Evolutionary conservation across 2,797 vertebrate genomes (phyloP), one percentile per base, ranked within the genome.

Genomic region (Myiotriccus ornatus): DNA sequence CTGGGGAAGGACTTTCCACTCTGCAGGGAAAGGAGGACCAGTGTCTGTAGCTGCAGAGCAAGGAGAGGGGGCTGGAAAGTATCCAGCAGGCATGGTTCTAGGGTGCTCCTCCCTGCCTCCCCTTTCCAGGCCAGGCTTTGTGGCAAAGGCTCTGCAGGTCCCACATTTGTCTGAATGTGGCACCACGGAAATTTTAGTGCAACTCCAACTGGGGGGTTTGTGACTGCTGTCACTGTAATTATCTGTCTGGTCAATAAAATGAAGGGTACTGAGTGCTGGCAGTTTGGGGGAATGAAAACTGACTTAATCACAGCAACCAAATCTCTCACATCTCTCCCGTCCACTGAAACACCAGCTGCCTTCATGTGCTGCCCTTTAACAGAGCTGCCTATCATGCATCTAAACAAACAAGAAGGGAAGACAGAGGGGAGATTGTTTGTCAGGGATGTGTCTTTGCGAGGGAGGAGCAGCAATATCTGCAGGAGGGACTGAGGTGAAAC

Each of bases 401-500:
- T 97, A 95, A 97, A 96, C 97, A 95, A 97, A 97, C 96, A 97
- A 96, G 97, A 24, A 74, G 87, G 93, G 89, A 95, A 97, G 93
- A 96, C 94, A 97, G 94, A 97, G 86, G 83, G 94, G 94, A 97
- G 96, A 96, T 97, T 95, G 95, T 97, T 97, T 97, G 94, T 96
- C 95, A 93, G 93, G 78, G 95, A 92, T 87, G 90, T 95, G 84
- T 94, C 93, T 96, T 84, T 92, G 93, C 24, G 95, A 96, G 96
- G 97, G 97, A 97, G 97, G 97, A 97, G 96, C 95, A 65, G 94
- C 94, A 95, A 79, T 94, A 96, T 96, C 91, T 95, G 95, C 96
- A 95, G 96, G 96, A 98, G 97, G 96, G 96, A 96, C 96, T 70
- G 94, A 97, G 97, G 96, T 97, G 97, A 97, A 97, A 97, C 97